phyloP scores from a whole-genome alignment of 2,888 invertebrate species.

The Eustalomyia histrio region DNA sequence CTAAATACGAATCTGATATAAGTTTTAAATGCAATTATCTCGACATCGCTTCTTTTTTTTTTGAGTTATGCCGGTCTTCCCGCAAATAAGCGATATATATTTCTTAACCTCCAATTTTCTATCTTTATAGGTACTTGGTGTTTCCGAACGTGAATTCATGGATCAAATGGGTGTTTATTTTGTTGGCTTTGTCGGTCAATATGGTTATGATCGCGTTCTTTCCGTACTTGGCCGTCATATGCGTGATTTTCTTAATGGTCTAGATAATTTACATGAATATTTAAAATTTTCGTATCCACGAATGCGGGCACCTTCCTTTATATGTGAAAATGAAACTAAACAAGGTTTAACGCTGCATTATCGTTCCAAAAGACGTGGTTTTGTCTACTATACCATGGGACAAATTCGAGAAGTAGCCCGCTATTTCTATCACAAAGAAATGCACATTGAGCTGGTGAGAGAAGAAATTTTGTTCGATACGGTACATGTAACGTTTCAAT shows the following conservation, averaged over 20 bases:
- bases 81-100: too few species aligned
- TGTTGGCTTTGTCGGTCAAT: constrained; percentile 95
- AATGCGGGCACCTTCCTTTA: constrained; percentile 95
- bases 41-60: too few species aligned
- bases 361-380: constrained; percentile 94
- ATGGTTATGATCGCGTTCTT: constrained; percentile 95
- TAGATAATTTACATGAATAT: constrained; percentile 98
- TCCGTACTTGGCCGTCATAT: constrained; percentile 95
- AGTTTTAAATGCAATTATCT: too few species aligned
- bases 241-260: constrained; percentile 96
- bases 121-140: constrained; percentile 86
- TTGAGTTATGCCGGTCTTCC: too few species aligned
- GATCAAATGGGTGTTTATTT: constrained; percentile 97
- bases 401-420: constrained; percentile 95
- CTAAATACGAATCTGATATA: too few species aligned
- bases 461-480: constrained; percentile 94
- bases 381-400: constrained; percentile 98
- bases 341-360: constrained; percentile 96
- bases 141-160: constrained; percentile 94
- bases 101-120: not conserved
- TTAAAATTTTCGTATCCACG: constrained; percentile 96
- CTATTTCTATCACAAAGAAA: constrained; percentile 96
- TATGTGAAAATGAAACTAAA: constrained; percentile 96
- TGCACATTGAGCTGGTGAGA: constrained; percentile 92
- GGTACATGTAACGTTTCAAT: constrained; percentile 94